These are phyloP conservation scores for Eilema depressum DNA, from an alignment of 2,888 invertebrate genomes.

Conservation along the genomic window DNA sequence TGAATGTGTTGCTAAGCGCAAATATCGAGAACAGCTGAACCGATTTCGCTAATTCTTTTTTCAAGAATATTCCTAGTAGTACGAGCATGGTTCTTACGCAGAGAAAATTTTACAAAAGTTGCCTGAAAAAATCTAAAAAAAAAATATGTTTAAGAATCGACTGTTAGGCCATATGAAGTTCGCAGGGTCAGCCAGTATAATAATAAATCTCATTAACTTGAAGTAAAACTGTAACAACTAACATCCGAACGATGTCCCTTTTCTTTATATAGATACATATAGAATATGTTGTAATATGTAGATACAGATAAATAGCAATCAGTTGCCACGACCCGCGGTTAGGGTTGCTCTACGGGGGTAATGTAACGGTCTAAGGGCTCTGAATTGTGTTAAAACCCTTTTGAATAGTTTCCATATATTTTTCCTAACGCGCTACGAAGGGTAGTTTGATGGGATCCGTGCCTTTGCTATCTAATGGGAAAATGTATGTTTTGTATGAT, in stretches of 20 bases:
- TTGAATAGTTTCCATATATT: conserved; percentile 50
- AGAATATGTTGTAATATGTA: conserved; percentile 26
- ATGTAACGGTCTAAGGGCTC: conserved; percentile 45
- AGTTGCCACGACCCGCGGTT: conserved; percentile 30
- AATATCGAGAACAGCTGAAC: no score
- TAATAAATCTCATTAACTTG: neutral
- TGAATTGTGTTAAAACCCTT: conserved; percentile 54
- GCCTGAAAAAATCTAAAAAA: no score
- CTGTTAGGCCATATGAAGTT: no score
- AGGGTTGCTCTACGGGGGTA: conserved; percentile 42
- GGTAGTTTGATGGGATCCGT: conserved; percentile 39
- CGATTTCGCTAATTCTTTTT: no score
- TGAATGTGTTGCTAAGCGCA: no score
- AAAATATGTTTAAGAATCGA: no score
- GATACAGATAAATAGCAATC: conserved; percentile 42
- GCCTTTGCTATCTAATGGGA: conserved; percentile 22
- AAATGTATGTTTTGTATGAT: conserved; percentile 19
- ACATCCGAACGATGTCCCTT: conserved; percentile 18
- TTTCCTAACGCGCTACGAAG: conserved; percentile 39
- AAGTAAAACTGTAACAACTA: conserved; percentile 12
- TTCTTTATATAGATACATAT: conserved; percentile 3
- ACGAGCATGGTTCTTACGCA: no score
- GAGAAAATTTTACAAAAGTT: no score
- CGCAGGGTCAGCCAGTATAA: no score
- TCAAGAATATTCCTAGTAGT: no score